These are phyloP conservation scores for Aphelenchoides avenae DNA, from an alignment of 1,140 invertebrate species.

Conservation along the genomic window DNA sequence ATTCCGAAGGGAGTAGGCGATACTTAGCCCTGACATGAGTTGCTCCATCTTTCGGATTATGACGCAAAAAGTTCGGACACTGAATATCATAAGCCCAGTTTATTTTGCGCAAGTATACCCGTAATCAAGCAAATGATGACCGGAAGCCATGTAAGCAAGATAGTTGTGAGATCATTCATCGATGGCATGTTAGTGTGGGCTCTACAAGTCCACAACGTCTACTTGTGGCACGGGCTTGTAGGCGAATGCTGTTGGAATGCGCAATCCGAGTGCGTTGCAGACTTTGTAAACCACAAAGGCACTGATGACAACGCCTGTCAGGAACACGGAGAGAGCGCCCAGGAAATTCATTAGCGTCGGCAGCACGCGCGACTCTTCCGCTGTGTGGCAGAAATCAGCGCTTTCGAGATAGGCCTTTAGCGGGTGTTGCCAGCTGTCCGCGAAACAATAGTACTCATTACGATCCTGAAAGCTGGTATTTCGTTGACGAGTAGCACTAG, in stretches of 20 bases:
- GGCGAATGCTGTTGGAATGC: constrained; percentile 19
- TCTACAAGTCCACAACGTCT: too few relatives aligned
- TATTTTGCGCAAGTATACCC: too few relatives aligned
- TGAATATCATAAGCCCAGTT: too few relatives aligned
- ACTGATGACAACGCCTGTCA: constrained; percentile 12
- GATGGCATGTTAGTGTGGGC: too few relatives aligned
- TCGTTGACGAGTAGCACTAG: not conserved
- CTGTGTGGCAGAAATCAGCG: constrained; percentile 21
- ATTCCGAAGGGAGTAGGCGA: too few relatives aligned
- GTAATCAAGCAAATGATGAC: too few relatives aligned
- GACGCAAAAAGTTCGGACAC: too few relatives aligned
- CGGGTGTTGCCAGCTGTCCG: constrained; percentile 36
- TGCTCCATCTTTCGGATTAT: too few relatives aligned
- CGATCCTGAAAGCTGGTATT: constrained; percentile 28
- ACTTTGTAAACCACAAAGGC: constrained; percentile 7
- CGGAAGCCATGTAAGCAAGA: too few relatives aligned
- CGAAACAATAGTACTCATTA: constrained; percentile 34
- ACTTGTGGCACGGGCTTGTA: constrained; percentile 27
- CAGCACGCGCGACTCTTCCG: constrained; percentile 1
- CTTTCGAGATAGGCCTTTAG: constrained; percentile 24
- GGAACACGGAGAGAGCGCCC: constrained; percentile 2
- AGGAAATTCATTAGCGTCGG: constrained; percentile 20
- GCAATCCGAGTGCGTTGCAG: constrained; percentile 4
- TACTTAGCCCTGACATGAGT: too few relatives aligned
- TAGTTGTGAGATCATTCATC: too few relatives aligned